phyloP scores from a whole-genome alignment of 2,113 vertebrate genomes.

The Meriones unguiculatus region DNA sequence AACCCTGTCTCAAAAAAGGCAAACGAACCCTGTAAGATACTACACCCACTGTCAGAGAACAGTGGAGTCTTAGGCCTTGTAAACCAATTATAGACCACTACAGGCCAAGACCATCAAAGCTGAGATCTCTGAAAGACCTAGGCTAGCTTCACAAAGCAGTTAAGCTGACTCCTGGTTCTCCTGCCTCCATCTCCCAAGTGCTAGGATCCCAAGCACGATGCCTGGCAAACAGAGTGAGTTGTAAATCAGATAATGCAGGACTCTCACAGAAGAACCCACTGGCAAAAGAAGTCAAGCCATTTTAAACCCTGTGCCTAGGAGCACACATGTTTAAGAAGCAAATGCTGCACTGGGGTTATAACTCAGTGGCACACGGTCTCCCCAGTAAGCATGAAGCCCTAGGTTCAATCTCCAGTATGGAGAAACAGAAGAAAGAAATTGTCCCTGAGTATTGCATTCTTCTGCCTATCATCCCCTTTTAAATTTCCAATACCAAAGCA shows the following conservation, averaged over 20 bases:
- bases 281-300: conserved; percentile 6
- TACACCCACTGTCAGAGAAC: neutral
- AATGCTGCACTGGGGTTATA: neutral
- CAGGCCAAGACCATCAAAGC: neutral
- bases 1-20: too few relatives aligned
- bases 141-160: too few relatives aligned
- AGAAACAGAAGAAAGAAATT: neutral
- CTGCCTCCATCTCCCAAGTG: neutral
- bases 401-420: neutral
- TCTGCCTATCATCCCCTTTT: conserved; percentile 23
- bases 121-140: neutral
- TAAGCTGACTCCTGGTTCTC: neutral
- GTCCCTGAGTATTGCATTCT: neutral
- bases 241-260: neutral
- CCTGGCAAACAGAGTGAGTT: neutral
- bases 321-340: neutral
- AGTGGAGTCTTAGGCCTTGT: neutral
- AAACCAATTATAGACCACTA: neutral
- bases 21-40: neutral
- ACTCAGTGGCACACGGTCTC: neutral
- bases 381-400: neutral
- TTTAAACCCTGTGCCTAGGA: neutral
- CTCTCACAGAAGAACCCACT: neutral
- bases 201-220: neutral
- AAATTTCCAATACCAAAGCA: neutral